phyloP scores from a whole-genome alignment of 2,113 vertebrate species.

The Otocyon megalotis region DNA sequence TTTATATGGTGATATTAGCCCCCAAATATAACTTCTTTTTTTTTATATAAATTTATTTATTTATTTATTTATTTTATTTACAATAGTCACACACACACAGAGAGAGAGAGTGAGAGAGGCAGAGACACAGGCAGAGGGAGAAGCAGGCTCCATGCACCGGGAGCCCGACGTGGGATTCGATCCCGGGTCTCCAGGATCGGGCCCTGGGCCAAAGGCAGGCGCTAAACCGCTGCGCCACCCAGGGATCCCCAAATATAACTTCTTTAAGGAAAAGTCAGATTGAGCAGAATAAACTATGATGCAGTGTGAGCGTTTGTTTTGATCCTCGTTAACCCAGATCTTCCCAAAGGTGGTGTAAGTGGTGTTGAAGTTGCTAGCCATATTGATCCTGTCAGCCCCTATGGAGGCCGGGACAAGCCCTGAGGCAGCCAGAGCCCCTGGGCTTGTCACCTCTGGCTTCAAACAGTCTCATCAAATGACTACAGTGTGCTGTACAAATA shows the following conservation, averaged over 20 bases:
- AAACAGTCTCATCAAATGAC: background rate
- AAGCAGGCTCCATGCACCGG: too few species aligned
- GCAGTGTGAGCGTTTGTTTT: background rate
- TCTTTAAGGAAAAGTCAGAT: constrained; percentile 2
- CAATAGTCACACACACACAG: too few species aligned
- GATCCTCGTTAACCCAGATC: background rate
- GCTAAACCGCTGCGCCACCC: too few species aligned
- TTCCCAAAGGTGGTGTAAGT: background rate
- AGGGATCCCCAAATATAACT: background rate
- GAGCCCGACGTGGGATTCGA: too few species aligned
- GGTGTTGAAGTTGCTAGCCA: background rate
- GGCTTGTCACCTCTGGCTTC: background rate
- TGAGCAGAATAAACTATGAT: background rate
- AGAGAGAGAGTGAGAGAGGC: too few species aligned
- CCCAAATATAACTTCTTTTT: background rate
- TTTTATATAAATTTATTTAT: too few species aligned
- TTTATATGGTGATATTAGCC: background rate
- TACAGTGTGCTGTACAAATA: background rate
- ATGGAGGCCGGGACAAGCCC: background rate
- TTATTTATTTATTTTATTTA: too few species aligned
- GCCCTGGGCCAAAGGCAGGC: too few species aligned
- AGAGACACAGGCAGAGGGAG: too few species aligned
- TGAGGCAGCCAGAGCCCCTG: background rate
- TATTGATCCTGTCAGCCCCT: background rate
- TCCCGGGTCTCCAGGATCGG: too few species aligned